Percentiles rank a stretch among this genome's conserved stretches.
Evolutionary conservation across 2,797 vertebrate species (phyloP).

Genomic region (Galaxias olidus): DNA sequence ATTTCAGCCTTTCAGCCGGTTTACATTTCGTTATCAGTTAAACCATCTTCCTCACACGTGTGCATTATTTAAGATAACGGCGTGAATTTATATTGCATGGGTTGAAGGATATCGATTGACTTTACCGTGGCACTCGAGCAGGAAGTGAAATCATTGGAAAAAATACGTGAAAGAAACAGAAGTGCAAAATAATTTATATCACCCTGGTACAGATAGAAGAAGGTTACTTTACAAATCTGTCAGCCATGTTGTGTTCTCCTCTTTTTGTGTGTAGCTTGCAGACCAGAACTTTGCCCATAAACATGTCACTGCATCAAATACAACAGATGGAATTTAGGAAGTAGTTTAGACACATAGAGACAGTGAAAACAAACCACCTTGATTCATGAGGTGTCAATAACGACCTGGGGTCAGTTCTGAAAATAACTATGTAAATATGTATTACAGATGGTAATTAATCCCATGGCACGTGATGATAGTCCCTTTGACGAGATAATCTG

Average conservation of each 20-base stretch:
- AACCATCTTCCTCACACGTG: too few relatives aligned
- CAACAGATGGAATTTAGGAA: background rate
- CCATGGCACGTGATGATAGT: constrained; percentile 34
- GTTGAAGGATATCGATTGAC: constrained; percentile 27
- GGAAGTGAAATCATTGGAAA: too few relatives aligned
- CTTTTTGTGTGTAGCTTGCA: too few relatives aligned
- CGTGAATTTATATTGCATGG: constrained; percentile 35
- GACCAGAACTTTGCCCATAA: too few relatives aligned
- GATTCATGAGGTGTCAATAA: constrained; percentile 39
- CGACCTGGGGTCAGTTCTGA: constrained; percentile 49
- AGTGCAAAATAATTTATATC: too few relatives aligned
- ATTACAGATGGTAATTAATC: constrained; percentile 46
- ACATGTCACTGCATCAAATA: background rate
- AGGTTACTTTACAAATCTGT: too few relatives aligned
- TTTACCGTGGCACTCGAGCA: too few relatives aligned
- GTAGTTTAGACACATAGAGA: constrained; percentile 18
- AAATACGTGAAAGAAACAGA: too few relatives aligned
- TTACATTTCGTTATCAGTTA: too few relatives aligned
- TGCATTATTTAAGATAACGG: constrained; percentile 43
- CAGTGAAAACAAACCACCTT: background rate
- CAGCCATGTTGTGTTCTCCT: too few relatives aligned
- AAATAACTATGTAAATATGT: constrained; percentile 51
- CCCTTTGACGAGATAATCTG: constrained; percentile 57
- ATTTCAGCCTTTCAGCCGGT: too few relatives aligned
- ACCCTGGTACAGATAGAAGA: too few relatives aligned